Evolutionary conservation across 2,888 invertebrate species (phyloP), one percentile per base, ranked within the genome.

Genomic region (Celastrina argiolus): DNA sequence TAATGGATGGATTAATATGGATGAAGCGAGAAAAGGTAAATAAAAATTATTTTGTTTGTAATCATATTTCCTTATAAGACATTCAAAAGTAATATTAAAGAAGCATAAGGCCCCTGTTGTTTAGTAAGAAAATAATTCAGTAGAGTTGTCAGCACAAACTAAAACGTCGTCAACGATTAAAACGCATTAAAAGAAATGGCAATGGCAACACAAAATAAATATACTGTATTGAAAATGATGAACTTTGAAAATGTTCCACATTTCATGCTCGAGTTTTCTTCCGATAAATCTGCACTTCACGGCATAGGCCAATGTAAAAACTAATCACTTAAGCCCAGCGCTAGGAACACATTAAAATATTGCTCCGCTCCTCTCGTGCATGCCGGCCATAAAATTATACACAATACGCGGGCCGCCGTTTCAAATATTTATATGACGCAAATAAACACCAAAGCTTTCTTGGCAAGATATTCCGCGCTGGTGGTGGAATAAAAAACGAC

Each of bases 251-350:
- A 31, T 16, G 14, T 56, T 28, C 16, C 8, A 58, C 16, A 58
- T 61, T 61, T 61, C 3, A 61, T 22, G 39, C 6, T 61, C 14
- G 39, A 36, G 6, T 22, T 61, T 61, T 39, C 61, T 18, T 61
- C 39, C 61, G 61, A 61, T 61, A 61, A 39, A 61, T 61, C 39
- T 39, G 61, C 61, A 61, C 61, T 61, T 61, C 39, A 36, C 39
- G 39, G 39, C 58, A 66, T 59, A 58, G 66, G 39, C 61, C 59
- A 59, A 45, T 66, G 59, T 58, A 67, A 56, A 59, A 70, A 69
- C 68, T 70, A 71, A 70, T 71, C 72, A 72, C 70, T 72, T 69
- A 71, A 68, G 67, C 64, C 56, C 64, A 67, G 66, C 63, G 67
- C 58, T 66, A 64, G 65, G 12, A 64, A 69, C 66, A 66, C 70